These are phyloP conservation scores for Oceanodroma tethys DNA, from an alignment of 2,113 vertebrate genomes.

Conservation along the genomic window DNA sequence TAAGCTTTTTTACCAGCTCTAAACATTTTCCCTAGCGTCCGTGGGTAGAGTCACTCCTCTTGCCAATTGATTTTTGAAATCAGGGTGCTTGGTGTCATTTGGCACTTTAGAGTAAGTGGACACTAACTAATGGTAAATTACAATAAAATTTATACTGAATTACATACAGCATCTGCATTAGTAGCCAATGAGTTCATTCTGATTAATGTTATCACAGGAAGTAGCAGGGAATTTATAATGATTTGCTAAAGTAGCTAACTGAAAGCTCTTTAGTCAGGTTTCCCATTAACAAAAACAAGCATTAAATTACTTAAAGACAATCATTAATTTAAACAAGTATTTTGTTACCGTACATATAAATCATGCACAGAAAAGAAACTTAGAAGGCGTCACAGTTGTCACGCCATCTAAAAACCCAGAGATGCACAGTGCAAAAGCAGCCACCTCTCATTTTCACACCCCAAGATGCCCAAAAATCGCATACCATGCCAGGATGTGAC, in stretches of 20 bases:
- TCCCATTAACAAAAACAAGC: slow-evolving; percentile 49
- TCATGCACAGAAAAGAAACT: neutral
- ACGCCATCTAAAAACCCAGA: neutral
- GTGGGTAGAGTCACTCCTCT: neutral
- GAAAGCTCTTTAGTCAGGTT: slow-evolving; percentile 51
- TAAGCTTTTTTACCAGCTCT: neutral
- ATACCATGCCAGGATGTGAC: neutral
- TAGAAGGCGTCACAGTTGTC: neutral
- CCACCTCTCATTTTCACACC: neutral
- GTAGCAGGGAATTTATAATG: slow-evolving; percentile 39
- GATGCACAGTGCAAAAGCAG: neutral
- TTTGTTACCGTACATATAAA: neutral
- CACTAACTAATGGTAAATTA: slow-evolving; percentile 58
- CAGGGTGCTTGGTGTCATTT: neutral
- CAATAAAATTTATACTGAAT: slow-evolving; percentile 51
- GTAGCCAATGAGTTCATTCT: slow-evolving; percentile 32
- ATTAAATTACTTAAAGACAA: slow-evolving; percentile 32
- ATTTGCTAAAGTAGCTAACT: slow-evolving; percentile 32
- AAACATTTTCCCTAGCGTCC: neutral
- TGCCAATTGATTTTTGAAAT: neutral
- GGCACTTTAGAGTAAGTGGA: slow-evolving; percentile 26
- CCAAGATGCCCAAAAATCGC: neutral
- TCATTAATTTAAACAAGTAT: slow-evolving; percentile 49
- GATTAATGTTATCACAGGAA: slow-evolving; percentile 37
- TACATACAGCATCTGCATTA: slow-evolving; percentile 19